phyloP scores from a whole-genome alignment of 2,113 vertebrate species.

The Corythornis cristatus region DNA sequence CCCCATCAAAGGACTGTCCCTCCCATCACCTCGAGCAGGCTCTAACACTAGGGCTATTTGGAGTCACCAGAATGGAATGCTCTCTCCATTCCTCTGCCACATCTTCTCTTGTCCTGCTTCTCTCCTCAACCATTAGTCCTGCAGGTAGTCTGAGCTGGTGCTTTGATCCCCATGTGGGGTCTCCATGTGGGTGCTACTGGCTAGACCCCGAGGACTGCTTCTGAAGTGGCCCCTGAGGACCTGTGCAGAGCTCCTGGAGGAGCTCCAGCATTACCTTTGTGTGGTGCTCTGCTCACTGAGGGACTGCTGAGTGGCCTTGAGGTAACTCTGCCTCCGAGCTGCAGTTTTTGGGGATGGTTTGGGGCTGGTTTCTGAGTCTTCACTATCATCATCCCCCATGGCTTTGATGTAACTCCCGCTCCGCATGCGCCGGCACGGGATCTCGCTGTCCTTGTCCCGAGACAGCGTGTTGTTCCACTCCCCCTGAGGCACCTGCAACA shows the following conservation, averaged over 20 bases:
- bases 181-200: neutral
- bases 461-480: constrained; percentile 92
- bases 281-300: constrained; percentile 95
- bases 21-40: neutral
- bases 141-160: neutral
- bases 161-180: neutral
- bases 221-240: neutral
- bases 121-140: neutral
- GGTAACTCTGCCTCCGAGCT: constrained; percentile 97
- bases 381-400: constrained; percentile 98
- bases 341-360: constrained; percentile 96
- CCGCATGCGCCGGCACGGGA: constrained; percentile 96
- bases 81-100: neutral
- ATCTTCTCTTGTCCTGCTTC: neutral
- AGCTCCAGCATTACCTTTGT: constrained; percentile 84
- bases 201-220: neutral
- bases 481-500: constrained; percentile 80
- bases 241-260: neutral
- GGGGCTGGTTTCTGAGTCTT: constrained; percentile 94
- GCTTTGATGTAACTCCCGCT: constrained; percentile 99
- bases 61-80: neutral
- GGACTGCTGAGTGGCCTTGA: constrained; percentile 98
- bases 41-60: neutral
- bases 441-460: constrained; percentile 84
- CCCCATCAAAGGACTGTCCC: neutral